Evolutionary conservation across 2,797 vertebrate species (phyloP), one percentile per base, ranked within the genome.

Genomic region (Peromyscus melanophrys): DNA sequence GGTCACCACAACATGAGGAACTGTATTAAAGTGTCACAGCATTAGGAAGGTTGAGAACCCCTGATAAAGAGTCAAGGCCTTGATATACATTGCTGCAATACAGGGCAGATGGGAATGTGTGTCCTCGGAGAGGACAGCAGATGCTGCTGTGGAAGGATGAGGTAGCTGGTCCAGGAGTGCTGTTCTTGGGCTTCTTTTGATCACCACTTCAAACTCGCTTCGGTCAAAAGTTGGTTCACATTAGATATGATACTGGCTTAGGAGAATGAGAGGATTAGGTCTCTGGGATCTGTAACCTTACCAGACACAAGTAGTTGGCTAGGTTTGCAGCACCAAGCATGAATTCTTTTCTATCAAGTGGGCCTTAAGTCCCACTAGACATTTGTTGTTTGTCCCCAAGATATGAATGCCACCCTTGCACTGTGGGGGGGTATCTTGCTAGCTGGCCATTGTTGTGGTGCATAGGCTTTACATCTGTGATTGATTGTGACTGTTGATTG

Each of bases 41-140:
- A 73, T 73, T 73, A 40, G 17, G 37, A 25, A 40, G 11, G 10
- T 40, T 73, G 10, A 40, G 21, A 40, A 73, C 21, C 21, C 23
- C 71, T 73, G 71, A 40, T 25, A 10, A 9, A 87, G 89, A 92
- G 93, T 80, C 96, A 91, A 96, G 78, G 40, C 69, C 83, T 63
- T 23, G 43, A 40, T 76, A 80, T 90, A 76, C 78, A 83, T 96
- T 67, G 71, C 23, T 43, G 73, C 31, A 73, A 40, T 55, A 25
- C 49, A 94, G 83, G 83, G 83, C 46, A 85, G 69, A 65, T 43
- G 52, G 69, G 43, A n/a, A 65, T 63, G 25, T n/a, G 11, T 95
- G 83, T 93, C 87, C 59, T 16, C 14, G 43, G 86, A 61, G 59
- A 84, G 43, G 31, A 80, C 40, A 6, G 90, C 78, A 93, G 57